Conservation (phyloP, 2,888 invertebrate genomes). For the Mycogona germanica region DNA sequence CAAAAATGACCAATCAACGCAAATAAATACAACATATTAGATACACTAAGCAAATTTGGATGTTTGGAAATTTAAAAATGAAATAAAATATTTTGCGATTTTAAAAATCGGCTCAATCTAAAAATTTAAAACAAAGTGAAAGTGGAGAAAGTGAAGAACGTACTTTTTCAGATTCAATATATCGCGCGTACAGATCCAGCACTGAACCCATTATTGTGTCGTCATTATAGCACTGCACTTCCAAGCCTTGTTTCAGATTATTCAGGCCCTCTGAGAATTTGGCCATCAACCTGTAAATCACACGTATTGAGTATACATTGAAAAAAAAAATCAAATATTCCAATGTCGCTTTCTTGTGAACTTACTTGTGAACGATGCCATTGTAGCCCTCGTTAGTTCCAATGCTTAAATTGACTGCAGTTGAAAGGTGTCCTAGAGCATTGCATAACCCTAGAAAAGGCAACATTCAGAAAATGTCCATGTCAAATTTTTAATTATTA, state of each 20-base stretch:
- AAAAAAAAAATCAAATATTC: not conserved
- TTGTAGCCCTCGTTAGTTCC: slow-evolving; percentile 22
- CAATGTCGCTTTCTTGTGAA: not conserved
- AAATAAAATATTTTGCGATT: too few species aligned
- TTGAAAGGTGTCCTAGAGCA: slow-evolving; percentile 27
- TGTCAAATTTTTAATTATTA: too few species aligned
- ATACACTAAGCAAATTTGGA: too few species aligned
- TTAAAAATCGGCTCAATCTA: too few species aligned
- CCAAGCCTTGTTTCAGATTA: slow-evolving; percentile 10
- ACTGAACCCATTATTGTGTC: slow-evolving; percentile 33
- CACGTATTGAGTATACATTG: slow-evolving; percentile 1
- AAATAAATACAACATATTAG: too few species aligned
- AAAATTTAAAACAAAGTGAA: too few species aligned
- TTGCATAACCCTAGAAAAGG: slow-evolving; percentile 24
- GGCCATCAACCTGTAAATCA: slow-evolving; percentile 14
- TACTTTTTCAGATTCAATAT: slow-evolving; percentile 26
- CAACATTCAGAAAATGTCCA: not conserved
- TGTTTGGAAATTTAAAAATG: too few species aligned
- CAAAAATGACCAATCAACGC: too few species aligned
- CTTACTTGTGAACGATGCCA: slow-evolving; percentile 18
- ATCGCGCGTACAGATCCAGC: slow-evolving; percentile 32
- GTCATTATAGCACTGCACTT: slow-evolving; percentile 16
- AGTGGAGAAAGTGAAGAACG: not conserved
- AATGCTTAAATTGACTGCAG: slow-evolving; percentile 25
- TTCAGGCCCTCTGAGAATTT: slow-evolving; percentile 24